These are phyloP conservation scores for Microcebus lehilahytsara DNA, from an alignment of 2,113 vertebrate genomes.

Conservation along the genomic window DNA sequence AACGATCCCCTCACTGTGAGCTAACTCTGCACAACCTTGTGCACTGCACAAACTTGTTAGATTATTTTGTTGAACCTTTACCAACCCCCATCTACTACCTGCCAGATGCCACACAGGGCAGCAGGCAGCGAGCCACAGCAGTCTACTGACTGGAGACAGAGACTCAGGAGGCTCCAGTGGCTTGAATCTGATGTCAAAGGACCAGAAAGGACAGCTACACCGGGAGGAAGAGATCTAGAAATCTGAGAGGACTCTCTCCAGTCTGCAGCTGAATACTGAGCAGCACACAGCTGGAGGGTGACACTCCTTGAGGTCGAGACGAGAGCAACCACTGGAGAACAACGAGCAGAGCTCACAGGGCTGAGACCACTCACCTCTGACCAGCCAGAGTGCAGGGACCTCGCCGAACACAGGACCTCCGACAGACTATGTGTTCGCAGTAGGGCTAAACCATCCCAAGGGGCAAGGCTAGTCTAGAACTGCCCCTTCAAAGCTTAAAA, in stretches of 20 bases:
- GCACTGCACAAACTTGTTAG: accelerated
- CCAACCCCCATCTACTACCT: neutral
- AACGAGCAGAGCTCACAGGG: neutral
- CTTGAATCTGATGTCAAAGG: neutral
- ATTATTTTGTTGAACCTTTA: accelerated
- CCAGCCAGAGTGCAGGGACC: accelerated
- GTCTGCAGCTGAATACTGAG: neutral
- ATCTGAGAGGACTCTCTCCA: neutral
- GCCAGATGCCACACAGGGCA: neutral
- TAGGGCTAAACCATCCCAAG: accelerated
- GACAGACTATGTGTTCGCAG: accelerated
- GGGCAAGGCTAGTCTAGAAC: neutral
- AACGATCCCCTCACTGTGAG: neutral
- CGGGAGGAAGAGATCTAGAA: neutral
- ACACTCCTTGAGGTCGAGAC: neutral
- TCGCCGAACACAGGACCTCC: accelerated
- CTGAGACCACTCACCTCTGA: accelerated
- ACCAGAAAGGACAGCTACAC: neutral
- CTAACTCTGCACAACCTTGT: neutral
- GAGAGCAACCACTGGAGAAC: neutral
- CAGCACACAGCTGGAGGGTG: accelerated
- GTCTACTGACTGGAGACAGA: too few relatives aligned
- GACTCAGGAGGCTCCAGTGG: neutral
- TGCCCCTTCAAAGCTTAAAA: neutral
- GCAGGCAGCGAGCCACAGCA: neutral